A percentile compares a stretch with the other conserved stretches of the same genome.
Evolutionary conservation across 1,140 invertebrate genomes (phyloP).

Genomic region (Zeugodacus cucurbitae): DNA sequence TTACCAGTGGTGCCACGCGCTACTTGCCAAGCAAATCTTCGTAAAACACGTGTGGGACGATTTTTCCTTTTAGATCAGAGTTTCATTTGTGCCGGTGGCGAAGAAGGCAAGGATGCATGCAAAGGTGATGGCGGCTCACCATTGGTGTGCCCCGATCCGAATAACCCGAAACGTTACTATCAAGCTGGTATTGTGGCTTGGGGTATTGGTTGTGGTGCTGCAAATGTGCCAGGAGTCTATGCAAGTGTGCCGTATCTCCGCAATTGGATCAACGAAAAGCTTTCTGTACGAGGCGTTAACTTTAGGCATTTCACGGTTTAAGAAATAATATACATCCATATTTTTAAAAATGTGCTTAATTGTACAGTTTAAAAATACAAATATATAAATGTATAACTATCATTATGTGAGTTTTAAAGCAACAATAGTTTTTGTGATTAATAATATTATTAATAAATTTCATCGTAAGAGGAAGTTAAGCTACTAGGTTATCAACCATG

Average conservation of each 20-base stretch:
- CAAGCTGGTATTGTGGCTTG: constrained; percentile 71
- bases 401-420: no score
- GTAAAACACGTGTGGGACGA: constrained; percentile 71
- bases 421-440: no score
- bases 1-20: constrained; percentile 71
- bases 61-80: constrained; percentile 74
- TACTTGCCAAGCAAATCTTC: no score
- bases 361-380: no score
- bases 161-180: constrained; percentile 67
- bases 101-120: no score
- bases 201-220: constrained; percentile 71
- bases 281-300: constrained; percentile 46
- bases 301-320: constrained; percentile 51
- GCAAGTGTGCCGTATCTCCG: constrained; percentile 72
- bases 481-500: no score
- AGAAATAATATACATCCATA: not conserved
- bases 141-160: constrained; percentile 74
- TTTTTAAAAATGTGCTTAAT: no score
- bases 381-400: no score
- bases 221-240: constrained; percentile 78
- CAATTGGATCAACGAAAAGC: constrained; percentile 71
- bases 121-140: constrained; percentile 74
- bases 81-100: constrained; percentile 82
- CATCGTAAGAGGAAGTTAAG: no score
- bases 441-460: no score